These are phyloP conservation scores for Euura lappo DNA, from an alignment of 1,140 invertebrate genomes.

Conservation along the genomic window DNA sequence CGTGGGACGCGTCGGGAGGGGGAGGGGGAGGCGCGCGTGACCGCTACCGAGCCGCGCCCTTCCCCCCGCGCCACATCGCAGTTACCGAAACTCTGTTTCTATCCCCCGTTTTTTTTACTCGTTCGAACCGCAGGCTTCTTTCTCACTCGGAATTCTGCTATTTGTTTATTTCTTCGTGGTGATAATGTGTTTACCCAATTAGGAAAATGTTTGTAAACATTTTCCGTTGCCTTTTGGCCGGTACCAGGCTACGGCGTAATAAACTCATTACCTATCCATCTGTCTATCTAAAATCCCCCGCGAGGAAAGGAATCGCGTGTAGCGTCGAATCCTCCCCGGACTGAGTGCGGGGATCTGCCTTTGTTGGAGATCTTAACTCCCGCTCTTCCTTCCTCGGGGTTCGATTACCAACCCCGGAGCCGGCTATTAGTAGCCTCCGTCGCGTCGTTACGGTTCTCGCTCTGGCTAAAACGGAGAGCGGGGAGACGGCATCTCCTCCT, in stretches of 20 bases:
- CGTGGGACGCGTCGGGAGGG: background rate
- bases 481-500: background rate
- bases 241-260: too few relatives aligned
- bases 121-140: background rate
- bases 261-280: too few relatives aligned
- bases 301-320: too few relatives aligned
- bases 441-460: background rate
- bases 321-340: too few relatives aligned
- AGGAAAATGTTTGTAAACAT: too few relatives aligned
- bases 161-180: too few relatives aligned
- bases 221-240: too few relatives aligned
- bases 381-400: background rate
- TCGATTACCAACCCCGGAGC: background rate
- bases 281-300: too few relatives aligned
- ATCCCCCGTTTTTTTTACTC: background rate
- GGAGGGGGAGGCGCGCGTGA: background rate
- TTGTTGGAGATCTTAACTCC: background rate
- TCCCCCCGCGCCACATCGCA: background rate
- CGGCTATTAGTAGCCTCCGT: constrained; percentile 4
- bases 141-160: too few relatives aligned
- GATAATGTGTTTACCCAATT: too few relatives aligned
- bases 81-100: background rate
- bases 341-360: background rate
- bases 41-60: background rate
- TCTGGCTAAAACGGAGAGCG: too few relatives aligned